These are phyloP conservation scores for Butorides virescens DNA, from an alignment of 2,113 vertebrate genomes.

Conservation along the genomic window DNA sequence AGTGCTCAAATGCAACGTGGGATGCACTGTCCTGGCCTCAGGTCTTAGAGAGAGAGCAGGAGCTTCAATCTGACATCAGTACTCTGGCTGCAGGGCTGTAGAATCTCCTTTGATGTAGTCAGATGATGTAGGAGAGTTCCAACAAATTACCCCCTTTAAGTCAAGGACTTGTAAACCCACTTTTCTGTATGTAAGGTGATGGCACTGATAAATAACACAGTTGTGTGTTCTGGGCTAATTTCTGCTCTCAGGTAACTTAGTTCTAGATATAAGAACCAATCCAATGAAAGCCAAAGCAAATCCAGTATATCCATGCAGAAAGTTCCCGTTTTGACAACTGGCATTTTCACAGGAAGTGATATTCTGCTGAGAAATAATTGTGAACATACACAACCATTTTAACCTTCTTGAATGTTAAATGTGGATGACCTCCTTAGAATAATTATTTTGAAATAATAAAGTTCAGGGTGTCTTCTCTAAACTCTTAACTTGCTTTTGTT, in stretches of 20 bases:
- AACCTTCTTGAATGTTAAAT: background rate
- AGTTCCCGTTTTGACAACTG: background rate
- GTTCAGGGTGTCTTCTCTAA: background rate
- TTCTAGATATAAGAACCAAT: background rate
- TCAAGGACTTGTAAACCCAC: background rate
- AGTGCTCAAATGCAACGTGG: background rate
- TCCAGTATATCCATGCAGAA: background rate
- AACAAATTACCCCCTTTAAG: background rate
- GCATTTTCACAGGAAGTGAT: background rate
- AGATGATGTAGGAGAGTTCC: background rate
- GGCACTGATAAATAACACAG: background rate
- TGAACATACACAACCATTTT: background rate
- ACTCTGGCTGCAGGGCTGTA: background rate
- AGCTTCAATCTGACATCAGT: background rate
- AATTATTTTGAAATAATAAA: background rate
- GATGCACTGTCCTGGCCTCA: background rate
- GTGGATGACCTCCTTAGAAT: background rate
- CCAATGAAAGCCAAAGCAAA: background rate
- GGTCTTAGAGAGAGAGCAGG: background rate
- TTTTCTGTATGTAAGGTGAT: background rate
- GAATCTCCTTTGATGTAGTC: background rate
- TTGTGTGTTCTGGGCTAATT: background rate
- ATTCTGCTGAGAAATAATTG: background rate
- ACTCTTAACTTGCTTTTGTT: background rate
- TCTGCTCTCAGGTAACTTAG: background rate